A percentile compares a stretch with the other conserved stretches of the same genome.
These are phyloP conservation scores for Phocoena sinus DNA, from an alignment of 2,113 vertebrate genomes.

Conservation along the genomic window DNA sequence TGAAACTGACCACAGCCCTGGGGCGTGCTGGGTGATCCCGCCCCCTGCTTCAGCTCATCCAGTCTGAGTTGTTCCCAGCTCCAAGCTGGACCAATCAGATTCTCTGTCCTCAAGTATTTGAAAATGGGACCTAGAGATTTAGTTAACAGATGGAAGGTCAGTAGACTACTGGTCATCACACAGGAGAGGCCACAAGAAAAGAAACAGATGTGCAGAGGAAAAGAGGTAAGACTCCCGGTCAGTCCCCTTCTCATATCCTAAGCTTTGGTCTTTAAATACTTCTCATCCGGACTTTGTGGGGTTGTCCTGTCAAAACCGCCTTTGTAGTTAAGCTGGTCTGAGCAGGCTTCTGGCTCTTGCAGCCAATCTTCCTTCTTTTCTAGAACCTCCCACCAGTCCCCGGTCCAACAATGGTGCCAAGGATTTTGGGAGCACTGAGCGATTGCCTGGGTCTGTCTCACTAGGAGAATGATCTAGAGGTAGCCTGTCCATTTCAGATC, in stretches of 20 bases:
- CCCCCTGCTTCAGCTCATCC: neutral
- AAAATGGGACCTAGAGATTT: neutral
- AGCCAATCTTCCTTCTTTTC: neutral
- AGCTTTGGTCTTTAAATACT: neutral
- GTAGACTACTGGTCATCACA: neutral
- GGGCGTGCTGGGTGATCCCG: neutral
- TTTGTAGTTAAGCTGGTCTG: neutral
- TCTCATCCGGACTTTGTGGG: neutral
- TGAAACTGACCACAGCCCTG: neutral
- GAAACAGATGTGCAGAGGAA: neutral
- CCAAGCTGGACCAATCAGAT: neutral
- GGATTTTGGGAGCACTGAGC: accelerated
- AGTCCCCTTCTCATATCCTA: neutral
- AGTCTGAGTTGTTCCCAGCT: neutral
- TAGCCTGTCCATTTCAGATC: neutral
- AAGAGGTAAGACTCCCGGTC: neutral
- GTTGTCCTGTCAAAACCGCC: neutral
- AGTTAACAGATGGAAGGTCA: neutral
- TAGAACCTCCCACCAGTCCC: neutral
- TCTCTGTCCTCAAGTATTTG: neutral
- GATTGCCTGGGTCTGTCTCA: neutral
- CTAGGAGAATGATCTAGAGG: neutral
- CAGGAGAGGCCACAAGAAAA: neutral
- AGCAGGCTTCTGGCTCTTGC: neutral
- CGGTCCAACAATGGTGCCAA: neutral